Percentiles rank a stretch among this genome's conserved stretches.
Conservation (phyloP, 2,797 vertebrate species). For the Falco cherrug region DNA sequence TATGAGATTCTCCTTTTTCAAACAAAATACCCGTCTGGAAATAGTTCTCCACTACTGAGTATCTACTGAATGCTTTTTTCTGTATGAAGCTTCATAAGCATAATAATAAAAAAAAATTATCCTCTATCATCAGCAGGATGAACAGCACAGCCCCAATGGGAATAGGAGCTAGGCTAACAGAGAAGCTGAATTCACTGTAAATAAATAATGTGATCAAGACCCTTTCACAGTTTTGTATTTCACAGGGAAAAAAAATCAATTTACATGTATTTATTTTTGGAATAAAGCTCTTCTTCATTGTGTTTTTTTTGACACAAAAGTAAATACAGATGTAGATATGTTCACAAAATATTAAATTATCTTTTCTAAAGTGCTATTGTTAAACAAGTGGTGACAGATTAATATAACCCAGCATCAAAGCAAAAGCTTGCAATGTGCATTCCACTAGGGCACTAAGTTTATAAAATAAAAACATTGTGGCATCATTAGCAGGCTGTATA, state of each 20-base stretch:
- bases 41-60: background rate
- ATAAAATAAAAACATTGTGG: background rate
- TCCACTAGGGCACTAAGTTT: background rate
- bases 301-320: background rate
- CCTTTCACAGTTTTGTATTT: background rate
- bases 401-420: background rate
- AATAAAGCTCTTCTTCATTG: background rate
- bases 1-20: background rate
- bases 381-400: background rate
- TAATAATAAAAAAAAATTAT: background rate
- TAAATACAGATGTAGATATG: background rate
- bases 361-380: background rate
- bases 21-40: background rate
- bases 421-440: background rate
- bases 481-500: background rate
- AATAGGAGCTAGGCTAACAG: background rate
- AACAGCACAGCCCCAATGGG: background rate
- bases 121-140: background rate
- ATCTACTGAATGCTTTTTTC: background rate
- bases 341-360: background rate
- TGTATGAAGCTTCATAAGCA: background rate
- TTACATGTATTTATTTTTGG: background rate
- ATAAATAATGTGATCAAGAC: background rate
- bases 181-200: background rate
- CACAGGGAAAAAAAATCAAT: background rate